Base-by-base conservation (phyloP, 1,140 invertebrate genomes). In the Lordiphosa mommai region DNA sequence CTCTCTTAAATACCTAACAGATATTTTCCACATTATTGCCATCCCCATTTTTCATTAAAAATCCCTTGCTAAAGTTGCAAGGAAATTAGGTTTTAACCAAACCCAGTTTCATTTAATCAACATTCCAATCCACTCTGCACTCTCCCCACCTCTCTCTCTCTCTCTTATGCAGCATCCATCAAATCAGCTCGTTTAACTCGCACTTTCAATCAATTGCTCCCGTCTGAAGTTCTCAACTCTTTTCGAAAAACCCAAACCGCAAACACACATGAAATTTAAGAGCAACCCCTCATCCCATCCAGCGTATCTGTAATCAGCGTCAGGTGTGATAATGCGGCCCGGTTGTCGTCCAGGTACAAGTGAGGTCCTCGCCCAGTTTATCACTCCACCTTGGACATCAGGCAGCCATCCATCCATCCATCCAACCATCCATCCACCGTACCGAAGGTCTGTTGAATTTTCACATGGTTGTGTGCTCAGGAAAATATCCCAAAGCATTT, bases 401-500 rank as follows among this genome's bases (percentile, higher is more conserved):
- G 55, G 49, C 32, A 37, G 27, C 20, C 56, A 38, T 44, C 57
- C 47, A 16, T 47, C 17, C 17, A 32, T 14, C 23, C 6, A 46
- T 8, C 12, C 9, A 46, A n/a, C 10, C 36, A 27, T 60, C 38
- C 64, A 44, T 52, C 41, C 36, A n/a, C n/a, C 43, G 50, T 63
- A 65, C 33, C 48, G 40, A 67, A 57, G 48, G 55, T 38, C 56
- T 66, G 71, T 43, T 74, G 70, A 66, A 74, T 74, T 82, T 82
- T 70, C 74, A 66, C 76, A 71, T 71, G 68, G 48, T 33, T 66
- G 74, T 82, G 68, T 74, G 74, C 52, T 67, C 76, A 59, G 53
- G 65, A 66, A 70, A 79, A 80, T 80, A 57, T 66, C 74, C 74
- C 47, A 44, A 82, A 82, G 70, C 76, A 82, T 70, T 80, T 61